Evolutionary conservation across 2,113 vertebrate species (phyloP).

Genomic region (Scartelaos histophorus): DNA sequence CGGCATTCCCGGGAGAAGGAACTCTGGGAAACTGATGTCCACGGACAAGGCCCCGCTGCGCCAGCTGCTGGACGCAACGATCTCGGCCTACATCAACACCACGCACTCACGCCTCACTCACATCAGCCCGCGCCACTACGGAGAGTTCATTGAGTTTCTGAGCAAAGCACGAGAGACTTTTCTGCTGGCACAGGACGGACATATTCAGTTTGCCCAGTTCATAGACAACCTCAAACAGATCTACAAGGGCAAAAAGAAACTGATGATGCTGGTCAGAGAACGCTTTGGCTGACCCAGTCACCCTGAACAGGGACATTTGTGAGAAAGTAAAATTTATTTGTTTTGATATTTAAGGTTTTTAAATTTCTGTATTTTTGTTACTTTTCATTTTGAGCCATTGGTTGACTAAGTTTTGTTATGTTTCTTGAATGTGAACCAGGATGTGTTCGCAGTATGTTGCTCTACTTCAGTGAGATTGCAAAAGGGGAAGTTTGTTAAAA

Average conservation of each 20-base stretch:
- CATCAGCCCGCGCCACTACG: constrained; percentile 97
- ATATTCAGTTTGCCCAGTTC: constrained; percentile 97
- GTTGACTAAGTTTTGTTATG: constrained; percentile 57
- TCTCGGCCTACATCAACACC: constrained; percentile 98
- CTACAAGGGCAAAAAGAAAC: constrained; percentile 99
- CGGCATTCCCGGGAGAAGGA: constrained; percentile 93
- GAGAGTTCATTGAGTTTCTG: constrained; percentile 97
- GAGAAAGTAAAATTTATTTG: constrained; percentile 49
- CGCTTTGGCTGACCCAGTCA: constrained; percentile 86
- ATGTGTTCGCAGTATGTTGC: constrained; percentile 58
- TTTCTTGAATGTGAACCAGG: constrained; percentile 66
- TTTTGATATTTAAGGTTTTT: constrained; percentile 66
- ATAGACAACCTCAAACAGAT: constrained; percentile 99
- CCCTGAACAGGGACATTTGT: constrained; percentile 41
- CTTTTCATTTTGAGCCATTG: constrained; percentile 64
- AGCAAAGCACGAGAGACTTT: constrained; percentile 97
- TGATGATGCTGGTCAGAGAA: constrained; percentile 97
- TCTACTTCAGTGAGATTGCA: constrained; percentile 54
- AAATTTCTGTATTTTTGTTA: constrained; percentile 49
- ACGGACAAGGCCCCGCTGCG: constrained; percentile 96
- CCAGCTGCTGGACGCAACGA: constrained; percentile 94
- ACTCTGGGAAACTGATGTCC: constrained; percentile 97
- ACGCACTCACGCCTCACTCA: constrained; percentile 97
- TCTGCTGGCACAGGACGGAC: constrained; percentile 93
- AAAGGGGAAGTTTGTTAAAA: constrained; percentile 38